These are phyloP conservation scores for Formicarius rufipectus DNA, from an alignment of 2,113 vertebrate genomes.

Conservation along the genomic window DNA sequence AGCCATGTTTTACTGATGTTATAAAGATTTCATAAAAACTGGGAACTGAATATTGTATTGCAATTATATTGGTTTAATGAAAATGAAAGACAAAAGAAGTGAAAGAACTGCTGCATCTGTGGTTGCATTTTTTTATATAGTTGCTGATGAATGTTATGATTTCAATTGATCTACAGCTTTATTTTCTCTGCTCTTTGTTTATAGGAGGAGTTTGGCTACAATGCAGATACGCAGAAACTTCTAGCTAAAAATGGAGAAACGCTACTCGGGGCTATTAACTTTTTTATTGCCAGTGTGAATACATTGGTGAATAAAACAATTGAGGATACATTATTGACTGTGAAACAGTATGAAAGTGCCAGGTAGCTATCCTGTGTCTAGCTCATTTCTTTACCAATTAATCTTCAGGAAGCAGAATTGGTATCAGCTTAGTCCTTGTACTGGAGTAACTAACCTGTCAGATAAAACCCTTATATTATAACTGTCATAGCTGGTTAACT, in stretches of 20 bases:
- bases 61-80: neutral
- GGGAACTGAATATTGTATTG: neutral
- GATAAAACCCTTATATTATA: neutral
- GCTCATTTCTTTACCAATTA: neutral
- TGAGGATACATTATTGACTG: conserved; percentile 94
- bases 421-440: neutral
- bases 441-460: neutral
- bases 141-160: conserved; percentile 10
- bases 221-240: conserved; percentile 96
- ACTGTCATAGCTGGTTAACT: neutral
- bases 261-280: conserved; percentile 93
- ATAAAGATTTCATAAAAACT: neutral
- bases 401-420: neutral
- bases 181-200: conserved; percentile 64
- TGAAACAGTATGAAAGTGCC: conserved; percentile 95
- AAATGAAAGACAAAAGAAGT: neutral
- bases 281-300: conserved; percentile 94
- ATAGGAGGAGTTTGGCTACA: conserved; percentile 98
- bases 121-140: neutral
- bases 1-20: neutral
- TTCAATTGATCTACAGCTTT: conserved; percentile 37
- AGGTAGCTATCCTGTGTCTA: conserved; percentile 77
- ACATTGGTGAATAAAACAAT: conserved; percentile 98
- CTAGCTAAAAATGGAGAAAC: conserved; percentile 97
- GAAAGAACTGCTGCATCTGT: neutral